Percentiles rank a stretch among this genome's conserved stretches.
Evolutionary conservation across 2,797 vertebrate genomes (phyloP).

Genomic region (Onychomys leucogaster): DNA sequence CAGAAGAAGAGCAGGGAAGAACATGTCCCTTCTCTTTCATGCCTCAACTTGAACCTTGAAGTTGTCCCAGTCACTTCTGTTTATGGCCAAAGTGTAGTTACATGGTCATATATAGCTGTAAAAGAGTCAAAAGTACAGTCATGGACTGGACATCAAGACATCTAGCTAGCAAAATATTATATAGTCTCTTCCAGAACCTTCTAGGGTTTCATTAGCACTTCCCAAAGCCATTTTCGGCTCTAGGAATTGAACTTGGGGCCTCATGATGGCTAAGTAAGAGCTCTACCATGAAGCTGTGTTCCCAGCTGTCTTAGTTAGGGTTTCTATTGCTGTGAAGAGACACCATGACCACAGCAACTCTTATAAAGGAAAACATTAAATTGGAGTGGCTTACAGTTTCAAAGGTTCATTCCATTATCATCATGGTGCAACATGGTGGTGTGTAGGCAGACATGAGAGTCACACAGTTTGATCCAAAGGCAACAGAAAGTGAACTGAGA

Average conservation of each 20-base stretch:
- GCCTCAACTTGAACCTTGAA: not conserved
- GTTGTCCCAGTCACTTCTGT: not conserved
- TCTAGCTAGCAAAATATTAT: not conserved
- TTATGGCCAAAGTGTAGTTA: not conserved
- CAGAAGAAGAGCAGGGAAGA: not conserved
- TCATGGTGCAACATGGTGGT: not conserved
- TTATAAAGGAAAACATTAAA: not conserved
- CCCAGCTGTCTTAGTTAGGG: not conserved
- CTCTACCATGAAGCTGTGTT: not conserved
- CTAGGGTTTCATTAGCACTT: not conserved
- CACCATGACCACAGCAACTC: not conserved
- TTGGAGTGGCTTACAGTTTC: not conserved
- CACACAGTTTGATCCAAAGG: not conserved
- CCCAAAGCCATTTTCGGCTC: not conserved
- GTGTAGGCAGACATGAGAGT: not conserved
- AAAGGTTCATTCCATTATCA: not conserved
- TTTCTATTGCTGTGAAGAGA: not conserved
- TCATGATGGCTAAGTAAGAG: not conserved
- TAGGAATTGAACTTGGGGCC: not conserved
- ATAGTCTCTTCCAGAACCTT: not conserved
- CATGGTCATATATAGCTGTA: not conserved
- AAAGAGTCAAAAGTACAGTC: not conserved
- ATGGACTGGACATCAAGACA: not conserved
- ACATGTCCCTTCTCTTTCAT: conserved; percentile 5
- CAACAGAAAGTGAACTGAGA: not conserved